phyloP scores from a whole-genome alignment of 2,888 invertebrate species.

The Aphidius colemani region DNA sequence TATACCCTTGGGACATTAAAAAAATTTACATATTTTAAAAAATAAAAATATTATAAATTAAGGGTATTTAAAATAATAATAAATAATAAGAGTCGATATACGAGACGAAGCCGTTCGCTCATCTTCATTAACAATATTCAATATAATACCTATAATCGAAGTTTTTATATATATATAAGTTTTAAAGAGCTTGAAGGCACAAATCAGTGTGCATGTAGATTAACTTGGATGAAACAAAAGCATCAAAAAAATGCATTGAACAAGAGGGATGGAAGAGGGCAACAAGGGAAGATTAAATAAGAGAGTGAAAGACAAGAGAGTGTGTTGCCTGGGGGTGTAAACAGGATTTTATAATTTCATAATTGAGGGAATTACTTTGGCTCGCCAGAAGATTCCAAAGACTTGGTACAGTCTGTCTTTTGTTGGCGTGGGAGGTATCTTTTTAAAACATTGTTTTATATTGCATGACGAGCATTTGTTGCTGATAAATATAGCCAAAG shows the following conservation, averaged over 20 bases:
- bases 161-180: slow-evolving; percentile 10
- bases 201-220: slow-evolving; percentile 15
- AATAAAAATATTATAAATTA: not conserved
- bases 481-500: slow-evolving; percentile 39
- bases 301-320: slow-evolving; percentile 31
- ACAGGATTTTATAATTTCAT: slow-evolving; percentile 59
- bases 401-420: slow-evolving; percentile 33
- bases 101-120: not conserved
- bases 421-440: slow-evolving; percentile 54
- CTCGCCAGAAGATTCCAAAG: slow-evolving; percentile 46
- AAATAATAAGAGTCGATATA: not conserved
- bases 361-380: slow-evolving; percentile 59
- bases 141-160: slow-evolving; percentile 17
- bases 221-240: not conserved
- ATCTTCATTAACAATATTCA: slow-evolving; percentile 25
- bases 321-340: slow-evolving; percentile 58
- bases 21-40: not conserved
- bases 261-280: slow-evolving; percentile 6
- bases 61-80: too few species aligned
- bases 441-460: slow-evolving; percentile 51
- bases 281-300: slow-evolving; percentile 26
- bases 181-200: slow-evolving; percentile 21
- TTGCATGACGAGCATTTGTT: slow-evolving; percentile 31
- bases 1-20: not conserved
- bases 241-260: slow-evolving; percentile 11